Evolutionary conservation across 2,888 invertebrate species (phyloP), one percentile per base, ranked within the genome.

Genomic region (Meiosimyza decipiens): DNA sequence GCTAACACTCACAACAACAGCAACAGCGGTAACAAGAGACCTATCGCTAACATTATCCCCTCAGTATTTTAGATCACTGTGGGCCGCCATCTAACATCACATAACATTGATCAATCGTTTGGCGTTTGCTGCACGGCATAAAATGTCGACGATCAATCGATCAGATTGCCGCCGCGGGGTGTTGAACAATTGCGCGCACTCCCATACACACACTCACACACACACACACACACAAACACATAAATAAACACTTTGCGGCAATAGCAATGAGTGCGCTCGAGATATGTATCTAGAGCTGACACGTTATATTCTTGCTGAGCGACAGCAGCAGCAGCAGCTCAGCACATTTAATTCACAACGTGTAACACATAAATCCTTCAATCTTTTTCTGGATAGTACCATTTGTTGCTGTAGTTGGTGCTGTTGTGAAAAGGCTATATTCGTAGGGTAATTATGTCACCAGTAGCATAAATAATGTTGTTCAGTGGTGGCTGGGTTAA

Each of bases 111-210:
- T 70, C 70, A 70, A 70, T 70, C 67, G 57, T 16, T 6, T 47
- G 55, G 18, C 55, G 40, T 40, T 22, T n/a, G 55, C 55, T 47
- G 69, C 40, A 62, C 60, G 51, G 62, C 62, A 28, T 47, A 52
- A 70, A 18, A 63, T 54, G 70, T 70, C 70, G 16, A 63, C 70
- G 70, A 70, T 70, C 70, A 70, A 70, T 70, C 70, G 70, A 70
- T 70, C 70, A 70, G 70, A 70, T 70, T 52, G 54, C 62, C 70
- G 63, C 70, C 63, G 63, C 70, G 54, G 62, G 63, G 70, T 70
- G 70, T 70, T 63, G 62, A 70, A 70, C 70, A 63, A 33, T 70
- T 33, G 70, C 51, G 60, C 69, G 69, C 69, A 13, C 47, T 52
- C 40, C 6, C 40, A 40, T 40, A 9, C 6, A 40, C 9, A 40